Evolutionary conservation across 2,113 vertebrate genomes (phyloP).

Genomic region (Craseonycteris thonglongyai): DNA sequence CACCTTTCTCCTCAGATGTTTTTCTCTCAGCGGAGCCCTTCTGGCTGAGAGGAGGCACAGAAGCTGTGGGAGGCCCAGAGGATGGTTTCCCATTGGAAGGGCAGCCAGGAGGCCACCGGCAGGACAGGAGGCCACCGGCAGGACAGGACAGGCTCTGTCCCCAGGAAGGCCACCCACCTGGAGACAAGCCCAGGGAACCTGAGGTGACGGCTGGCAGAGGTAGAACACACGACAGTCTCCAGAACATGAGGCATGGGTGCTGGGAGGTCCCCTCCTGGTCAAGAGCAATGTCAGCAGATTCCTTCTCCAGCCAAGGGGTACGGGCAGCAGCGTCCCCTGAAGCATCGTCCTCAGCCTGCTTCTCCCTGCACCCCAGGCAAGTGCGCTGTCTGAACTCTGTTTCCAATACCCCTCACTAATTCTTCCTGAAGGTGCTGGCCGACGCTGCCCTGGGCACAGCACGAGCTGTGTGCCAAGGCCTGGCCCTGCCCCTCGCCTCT

Average conservation of each 20-base stretch:
- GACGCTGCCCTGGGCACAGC: constrained; percentile 70
- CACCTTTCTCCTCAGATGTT: neutral
- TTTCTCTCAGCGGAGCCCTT: neutral
- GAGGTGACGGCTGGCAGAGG: neutral
- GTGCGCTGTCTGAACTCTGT: constrained; percentile 41
- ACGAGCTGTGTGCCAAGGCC: neutral
- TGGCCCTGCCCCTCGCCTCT: neutral
- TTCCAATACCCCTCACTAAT: constrained; percentile 61
- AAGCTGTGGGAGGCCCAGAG: neutral
- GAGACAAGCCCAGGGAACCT: neutral
- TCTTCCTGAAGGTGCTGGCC: no score
- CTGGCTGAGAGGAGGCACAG: accelerated
- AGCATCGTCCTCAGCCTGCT: constrained; percentile 42
- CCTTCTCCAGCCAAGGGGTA: constrained; percentile 39
- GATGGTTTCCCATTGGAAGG: neutral
- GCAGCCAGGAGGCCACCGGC: neutral
- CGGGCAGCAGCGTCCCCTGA: neutral
- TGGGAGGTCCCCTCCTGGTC: neutral
- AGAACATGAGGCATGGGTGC: constrained; percentile 16
- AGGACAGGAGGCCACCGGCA: neutral
- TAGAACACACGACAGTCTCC: neutral
- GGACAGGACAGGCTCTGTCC: neutral
- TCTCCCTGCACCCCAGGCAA: constrained; percentile 57
- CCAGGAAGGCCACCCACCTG: neutral
- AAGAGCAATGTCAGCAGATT: neutral